phyloP scores from a whole-genome alignment of 2,113 vertebrate species.

The Gambusia affinis region DNA sequence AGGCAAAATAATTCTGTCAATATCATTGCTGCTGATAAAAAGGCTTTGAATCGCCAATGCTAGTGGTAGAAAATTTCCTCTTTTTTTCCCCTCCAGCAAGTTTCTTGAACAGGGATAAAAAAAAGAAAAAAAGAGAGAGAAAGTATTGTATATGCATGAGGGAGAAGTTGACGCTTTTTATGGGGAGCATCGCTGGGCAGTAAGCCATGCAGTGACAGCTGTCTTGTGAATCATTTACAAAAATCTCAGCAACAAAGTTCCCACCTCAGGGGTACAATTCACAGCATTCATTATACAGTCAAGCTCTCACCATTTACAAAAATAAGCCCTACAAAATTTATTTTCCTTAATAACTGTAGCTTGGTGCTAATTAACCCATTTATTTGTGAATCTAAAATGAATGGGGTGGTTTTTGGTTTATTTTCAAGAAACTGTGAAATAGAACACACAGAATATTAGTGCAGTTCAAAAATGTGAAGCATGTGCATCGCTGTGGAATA shows the following conservation, averaged over 20 bases:
- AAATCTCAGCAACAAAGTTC: constrained; percentile 51
- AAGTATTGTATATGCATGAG: constrained; percentile 56
- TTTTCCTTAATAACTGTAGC: constrained; percentile 27
- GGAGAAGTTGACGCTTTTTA: constrained; percentile 54
- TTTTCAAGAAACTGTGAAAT: neutral
- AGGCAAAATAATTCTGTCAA: constrained; percentile 42
- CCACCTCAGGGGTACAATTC: constrained; percentile 47
- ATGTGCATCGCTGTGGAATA: neutral
- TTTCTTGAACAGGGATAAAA: constrained; percentile 46
- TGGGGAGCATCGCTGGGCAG: constrained; percentile 60
- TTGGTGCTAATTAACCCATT: constrained; percentile 17
- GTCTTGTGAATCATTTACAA: constrained; percentile 65
- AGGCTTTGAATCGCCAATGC: constrained; percentile 13
- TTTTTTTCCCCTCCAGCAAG: constrained; percentile 21
- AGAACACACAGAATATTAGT: neutral
- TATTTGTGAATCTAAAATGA: constrained; percentile 29
- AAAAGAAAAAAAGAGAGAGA: neutral
- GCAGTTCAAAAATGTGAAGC: neutral
- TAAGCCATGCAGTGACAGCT: constrained; percentile 68
- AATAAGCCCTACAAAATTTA: constrained; percentile 22
- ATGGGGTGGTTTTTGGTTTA: constrained; percentile 5
- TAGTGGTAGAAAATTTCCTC: constrained; percentile 14
- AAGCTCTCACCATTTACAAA: constrained; percentile 30
- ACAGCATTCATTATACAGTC: constrained; percentile 1
- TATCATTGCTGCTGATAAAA: constrained; percentile 38